Conservation (phyloP, 2,797 vertebrate species). For the Labroides dimidiatus region DNA sequence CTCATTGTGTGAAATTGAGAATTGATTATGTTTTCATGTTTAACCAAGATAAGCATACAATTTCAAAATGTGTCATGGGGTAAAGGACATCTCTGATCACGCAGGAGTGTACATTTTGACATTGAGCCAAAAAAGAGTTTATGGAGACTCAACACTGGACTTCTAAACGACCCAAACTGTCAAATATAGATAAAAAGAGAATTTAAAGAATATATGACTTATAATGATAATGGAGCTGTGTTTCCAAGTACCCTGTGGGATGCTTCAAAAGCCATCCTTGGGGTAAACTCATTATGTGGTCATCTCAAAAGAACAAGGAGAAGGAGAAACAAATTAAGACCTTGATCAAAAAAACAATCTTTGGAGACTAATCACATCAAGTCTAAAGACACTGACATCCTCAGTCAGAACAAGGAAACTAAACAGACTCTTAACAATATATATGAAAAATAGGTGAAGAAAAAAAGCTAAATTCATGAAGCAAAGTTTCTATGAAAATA, state of each 20-base stretch:
- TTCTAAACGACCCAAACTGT: neutral
- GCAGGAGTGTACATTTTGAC: slow-evolving; percentile 6
- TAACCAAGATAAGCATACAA: neutral
- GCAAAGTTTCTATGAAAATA: neutral
- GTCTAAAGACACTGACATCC: neutral
- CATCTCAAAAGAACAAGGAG: slow-evolving; percentile 5
- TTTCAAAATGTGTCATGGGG: slow-evolving; percentile 16
- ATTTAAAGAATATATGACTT: neutral
- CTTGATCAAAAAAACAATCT: neutral
- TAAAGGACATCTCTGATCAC: slow-evolving; percentile 20
- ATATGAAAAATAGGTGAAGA: neutral
- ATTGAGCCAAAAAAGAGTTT: neutral
- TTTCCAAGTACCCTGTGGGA: neutral
- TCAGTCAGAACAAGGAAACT: neutral
- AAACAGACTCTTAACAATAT: neutral
- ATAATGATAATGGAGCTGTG: neutral
- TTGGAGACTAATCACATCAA: neutral
- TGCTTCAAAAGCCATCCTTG: neutral
- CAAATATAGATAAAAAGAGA: accelerated
- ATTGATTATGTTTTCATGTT: slow-evolving; percentile 13
- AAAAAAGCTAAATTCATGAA: neutral
- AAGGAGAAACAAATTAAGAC: neutral
- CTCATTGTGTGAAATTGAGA: neutral
- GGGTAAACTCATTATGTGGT: slow-evolving; percentile 10
- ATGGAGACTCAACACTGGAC: slow-evolving; percentile 17